These are phyloP conservation scores for Gymnarchus niloticus DNA, from an alignment of 2,113 vertebrate species.

Conservation along the genomic window DNA sequence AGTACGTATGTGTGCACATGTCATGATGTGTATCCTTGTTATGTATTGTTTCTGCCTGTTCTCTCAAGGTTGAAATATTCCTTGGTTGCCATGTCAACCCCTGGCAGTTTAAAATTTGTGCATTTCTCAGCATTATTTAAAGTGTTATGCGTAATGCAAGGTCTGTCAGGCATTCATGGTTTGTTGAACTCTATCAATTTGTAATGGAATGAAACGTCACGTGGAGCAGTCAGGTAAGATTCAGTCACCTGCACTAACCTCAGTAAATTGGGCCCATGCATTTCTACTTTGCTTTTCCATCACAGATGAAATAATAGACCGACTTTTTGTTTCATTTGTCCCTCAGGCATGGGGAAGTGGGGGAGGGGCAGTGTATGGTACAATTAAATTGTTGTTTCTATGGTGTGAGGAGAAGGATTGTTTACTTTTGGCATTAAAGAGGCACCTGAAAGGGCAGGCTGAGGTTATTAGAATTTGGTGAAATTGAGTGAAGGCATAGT, in stretches of 20 bases:
- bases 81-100: conserved; percentile 19
- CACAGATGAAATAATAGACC: background rate
- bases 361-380: background rate
- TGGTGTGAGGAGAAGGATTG: background rate
- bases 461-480: background rate
- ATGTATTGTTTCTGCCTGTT: background rate
- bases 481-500: background rate
- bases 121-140: background rate
- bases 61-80: background rate
- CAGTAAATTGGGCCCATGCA: background rate
- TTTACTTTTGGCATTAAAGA: background rate
- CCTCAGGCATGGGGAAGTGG: too few species aligned
- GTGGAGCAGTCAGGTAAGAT: background rate
- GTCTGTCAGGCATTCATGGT: background rate
- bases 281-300: background rate
- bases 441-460: background rate
- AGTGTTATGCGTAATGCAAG: background rate
- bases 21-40: background rate
- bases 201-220: background rate
- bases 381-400: background rate
- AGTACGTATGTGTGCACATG: too few species aligned
- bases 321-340: too few species aligned
- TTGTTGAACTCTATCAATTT: background rate
- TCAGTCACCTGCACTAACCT: background rate
- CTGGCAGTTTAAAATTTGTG: background rate